Conservation (phyloP, 2,797 vertebrate species). For the Aeoliscus strigatus region DNA sequence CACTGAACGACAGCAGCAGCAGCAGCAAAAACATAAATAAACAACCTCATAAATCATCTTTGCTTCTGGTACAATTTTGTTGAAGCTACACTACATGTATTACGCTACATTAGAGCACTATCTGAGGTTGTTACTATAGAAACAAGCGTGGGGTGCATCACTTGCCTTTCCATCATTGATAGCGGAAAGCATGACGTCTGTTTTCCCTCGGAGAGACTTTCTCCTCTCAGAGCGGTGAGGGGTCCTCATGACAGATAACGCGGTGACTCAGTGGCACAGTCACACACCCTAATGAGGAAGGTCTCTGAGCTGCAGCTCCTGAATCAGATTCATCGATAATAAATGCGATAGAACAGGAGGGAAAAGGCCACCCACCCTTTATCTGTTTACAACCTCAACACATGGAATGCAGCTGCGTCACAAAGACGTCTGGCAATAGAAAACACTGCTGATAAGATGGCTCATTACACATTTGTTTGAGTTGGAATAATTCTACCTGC, state of each 20-base stretch:
- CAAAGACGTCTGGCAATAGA: no score
- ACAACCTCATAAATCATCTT: constrained; percentile 49
- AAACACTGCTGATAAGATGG: no score
- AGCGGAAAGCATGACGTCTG: constrained; percentile 57
- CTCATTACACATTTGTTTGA: no score
- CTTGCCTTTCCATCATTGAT: constrained; percentile 66
- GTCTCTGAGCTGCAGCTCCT: constrained; percentile 30
- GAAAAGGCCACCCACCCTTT: constrained; percentile 6
- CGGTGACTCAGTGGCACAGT: constrained; percentile 52
- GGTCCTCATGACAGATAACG: constrained; percentile 56
- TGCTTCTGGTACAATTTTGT: no score
- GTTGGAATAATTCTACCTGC: no score
- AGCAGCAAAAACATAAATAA: constrained; percentile 31
- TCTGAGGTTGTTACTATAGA: constrained; percentile 68
- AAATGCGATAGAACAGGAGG: constrained; percentile 21
- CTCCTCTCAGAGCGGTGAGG: constrained; percentile 53
- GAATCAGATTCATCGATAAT: constrained; percentile 29
- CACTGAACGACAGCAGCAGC: no score
- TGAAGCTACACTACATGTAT: constrained; percentile 57
- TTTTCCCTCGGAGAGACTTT: constrained; percentile 52
- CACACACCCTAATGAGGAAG: constrained; percentile 53
- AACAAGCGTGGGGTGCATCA: constrained; percentile 54
- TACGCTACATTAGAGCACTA: constrained; percentile 41
- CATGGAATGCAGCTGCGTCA: background rate
- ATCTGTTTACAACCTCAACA: constrained; percentile 10